A percentile compares a stretch with the other conserved stretches of the same genome.
phyloP scores from a whole-genome alignment of 2,797 vertebrate species.

The Cottoperca gobio region DNA sequence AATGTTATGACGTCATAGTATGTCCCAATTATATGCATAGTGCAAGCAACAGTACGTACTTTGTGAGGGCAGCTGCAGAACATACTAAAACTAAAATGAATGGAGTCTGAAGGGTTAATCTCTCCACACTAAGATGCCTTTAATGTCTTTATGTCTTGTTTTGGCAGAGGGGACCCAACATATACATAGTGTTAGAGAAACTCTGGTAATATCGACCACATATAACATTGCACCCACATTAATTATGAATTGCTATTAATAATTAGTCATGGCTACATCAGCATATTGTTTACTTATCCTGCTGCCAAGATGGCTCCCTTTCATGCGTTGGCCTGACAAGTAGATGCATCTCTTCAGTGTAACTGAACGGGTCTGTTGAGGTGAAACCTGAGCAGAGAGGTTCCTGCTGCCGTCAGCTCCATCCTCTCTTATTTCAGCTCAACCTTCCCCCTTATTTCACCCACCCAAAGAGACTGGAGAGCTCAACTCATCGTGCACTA shows the following conservation, averaged over 20 bases:
- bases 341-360: background rate
- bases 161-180: background rate
- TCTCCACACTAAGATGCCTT: background rate
- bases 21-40: no score
- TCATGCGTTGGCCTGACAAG: background rate
- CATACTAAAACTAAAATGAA: no score
- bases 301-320: slow-evolving; percentile 3
- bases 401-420: slow-evolving; percentile 41
- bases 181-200: background rate
- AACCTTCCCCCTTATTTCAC: background rate
- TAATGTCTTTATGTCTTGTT: background rate
- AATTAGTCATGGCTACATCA: slow-evolving; percentile 25
- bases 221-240: background rate
- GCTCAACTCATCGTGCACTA: slow-evolving; percentile 10
- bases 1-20: no score
- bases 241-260: slow-evolving; percentile 31
- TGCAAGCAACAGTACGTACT: no score
- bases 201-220: background rate
- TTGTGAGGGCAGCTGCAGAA: no score
- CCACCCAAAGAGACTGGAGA: background rate
- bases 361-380: slow-evolving; percentile 26
- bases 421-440: slow-evolving; percentile 56
- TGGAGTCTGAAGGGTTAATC: no score
- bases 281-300: slow-evolving; percentile 28
- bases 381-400: slow-evolving; percentile 52